These are phyloP conservation scores for Andricus curvator DNA, from an alignment of 2,888 invertebrate genomes.

Conservation along the genomic window DNA sequence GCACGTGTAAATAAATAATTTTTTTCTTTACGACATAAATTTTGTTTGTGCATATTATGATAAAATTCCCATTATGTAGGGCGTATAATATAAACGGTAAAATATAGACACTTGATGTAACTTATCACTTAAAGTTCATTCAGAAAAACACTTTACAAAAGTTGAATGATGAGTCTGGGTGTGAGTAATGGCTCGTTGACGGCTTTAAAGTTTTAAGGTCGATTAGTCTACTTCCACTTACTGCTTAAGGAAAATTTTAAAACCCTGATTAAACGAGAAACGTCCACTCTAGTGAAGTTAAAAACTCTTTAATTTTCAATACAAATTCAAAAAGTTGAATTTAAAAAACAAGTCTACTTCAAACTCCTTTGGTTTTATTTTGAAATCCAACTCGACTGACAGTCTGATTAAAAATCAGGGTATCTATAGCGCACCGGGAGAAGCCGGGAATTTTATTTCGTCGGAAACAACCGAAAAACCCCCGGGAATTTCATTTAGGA, in stretches of 20 bases:
- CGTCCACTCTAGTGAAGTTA: not conserved
- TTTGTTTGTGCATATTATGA: no score
- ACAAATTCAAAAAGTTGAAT: not conserved
- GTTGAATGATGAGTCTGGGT: slow-evolving; percentile 20
- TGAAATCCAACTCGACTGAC: no score
- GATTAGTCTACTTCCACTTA: slow-evolving; percentile 7
- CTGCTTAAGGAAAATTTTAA: not conserved
- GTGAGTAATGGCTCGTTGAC: slow-evolving; percentile 31
- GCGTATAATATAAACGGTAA: not conserved
- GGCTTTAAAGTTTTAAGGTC: slow-evolving; percentile 31
- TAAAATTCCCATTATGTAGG: not conserved
- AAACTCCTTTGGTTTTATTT: not conserved
- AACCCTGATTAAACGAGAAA: slow-evolving; percentile 2
- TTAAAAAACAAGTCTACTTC: no score
- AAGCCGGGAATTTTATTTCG: no score
- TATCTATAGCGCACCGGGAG: no score
- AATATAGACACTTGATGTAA: not conserved
- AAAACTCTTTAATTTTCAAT: not conserved
- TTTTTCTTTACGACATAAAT: no score
- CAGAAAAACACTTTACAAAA: slow-evolving; percentile 1
- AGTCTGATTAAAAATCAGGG: not conserved
- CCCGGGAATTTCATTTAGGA: no score
- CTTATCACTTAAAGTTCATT: slow-evolving; percentile 14
- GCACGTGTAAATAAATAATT: no score
- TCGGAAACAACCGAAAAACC: no score